Evolutionary conservation across 1,140 invertebrate genomes (phyloP), one percentile per base, ranked within the genome.

Genomic region (Parapsyche elsis): DNA sequence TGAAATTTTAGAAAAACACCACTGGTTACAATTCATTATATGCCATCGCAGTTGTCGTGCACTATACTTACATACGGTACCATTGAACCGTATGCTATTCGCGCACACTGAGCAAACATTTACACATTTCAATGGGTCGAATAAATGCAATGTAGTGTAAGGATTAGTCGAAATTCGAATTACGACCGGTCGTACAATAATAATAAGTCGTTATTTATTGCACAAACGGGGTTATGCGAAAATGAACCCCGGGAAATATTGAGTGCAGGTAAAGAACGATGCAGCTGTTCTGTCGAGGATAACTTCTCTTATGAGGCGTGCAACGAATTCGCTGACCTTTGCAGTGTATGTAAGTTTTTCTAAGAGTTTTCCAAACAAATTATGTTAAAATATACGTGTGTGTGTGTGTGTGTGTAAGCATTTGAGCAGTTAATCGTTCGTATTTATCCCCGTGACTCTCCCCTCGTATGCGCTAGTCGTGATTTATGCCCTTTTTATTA

Each of bases 401-500:
- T 38, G 30, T 38, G 12, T 46, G 45, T 46, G 45, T 46, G 12
- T 7, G 45, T 12, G 12, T 5, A 46, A 12, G 5, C 45, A 53
- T 14, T 53, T 53, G 49, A 14, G 16, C 49, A 24, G 64, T 67
- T 67, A 26, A 67, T 61, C 57, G 57, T 61, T 61, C 44, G 16
- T 49, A 16, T 30, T 74, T 57, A 5, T 26, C 19, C 73, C 73
- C 73, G 10, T 24, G 24, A 75, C 19, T 26, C 53, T 77, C 19
- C 76, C 57, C 57, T 24, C 46, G 23, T 19, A 64, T 67, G 14
- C 16, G 57, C 9, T 16, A 16, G 26, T 24, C 26, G 59, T 77
- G 76, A 77, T 77, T 77, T 77, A 77, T 77, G 24, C 38, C 30
- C 14, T 7, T 67, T 77, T 77, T 67, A 77, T 77, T 77, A 77